Percentiles rank a stretch among this genome's conserved stretches.
phyloP scores from a whole-genome alignment of 1,140 invertebrate genomes.

The Diorhabda elongata region DNA sequence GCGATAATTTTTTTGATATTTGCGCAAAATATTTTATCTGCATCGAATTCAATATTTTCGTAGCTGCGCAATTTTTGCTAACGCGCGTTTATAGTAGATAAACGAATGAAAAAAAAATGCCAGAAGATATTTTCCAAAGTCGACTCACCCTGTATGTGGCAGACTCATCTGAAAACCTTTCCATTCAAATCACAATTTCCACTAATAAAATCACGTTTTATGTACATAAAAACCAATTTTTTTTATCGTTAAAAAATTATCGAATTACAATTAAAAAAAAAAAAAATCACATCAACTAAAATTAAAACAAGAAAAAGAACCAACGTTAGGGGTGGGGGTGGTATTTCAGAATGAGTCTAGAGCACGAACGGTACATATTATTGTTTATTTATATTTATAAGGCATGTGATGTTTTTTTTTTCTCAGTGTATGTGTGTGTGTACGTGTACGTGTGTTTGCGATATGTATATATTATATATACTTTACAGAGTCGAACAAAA shows the following conservation, averaged over 20 bases:
- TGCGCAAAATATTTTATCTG: too few relatives aligned
- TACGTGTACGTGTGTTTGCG: slow-evolving; percentile 26
- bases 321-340: too few relatives aligned
- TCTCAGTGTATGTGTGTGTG: too few relatives aligned
- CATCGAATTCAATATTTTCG: too few relatives aligned
- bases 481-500: slow-evolving; percentile 35
- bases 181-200: slow-evolving; percentile 12
- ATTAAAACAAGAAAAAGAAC: too few relatives aligned
- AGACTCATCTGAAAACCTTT: slow-evolving; percentile 13
- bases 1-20: too few relatives aligned
- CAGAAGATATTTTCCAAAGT: not conserved
- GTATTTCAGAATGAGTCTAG: slow-evolving; percentile 11
- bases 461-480: slow-evolving; percentile 48
- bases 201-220: not conserved
- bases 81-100: too few relatives aligned
- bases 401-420: slow-evolving; percentile 33
- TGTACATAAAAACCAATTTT: slow-evolving; percentile 11
- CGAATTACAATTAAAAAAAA: too few relatives aligned
- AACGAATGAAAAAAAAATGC: too few relatives aligned
- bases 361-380: not conserved
- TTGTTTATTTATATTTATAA: not conserved
- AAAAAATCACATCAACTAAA: too few relatives aligned
- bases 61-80: too few relatives aligned
- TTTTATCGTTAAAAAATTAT: not conserved
- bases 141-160: not conserved